phyloP scores from a whole-genome alignment of 2,797 vertebrate genomes.

The Pangasius krempfi region DNA sequence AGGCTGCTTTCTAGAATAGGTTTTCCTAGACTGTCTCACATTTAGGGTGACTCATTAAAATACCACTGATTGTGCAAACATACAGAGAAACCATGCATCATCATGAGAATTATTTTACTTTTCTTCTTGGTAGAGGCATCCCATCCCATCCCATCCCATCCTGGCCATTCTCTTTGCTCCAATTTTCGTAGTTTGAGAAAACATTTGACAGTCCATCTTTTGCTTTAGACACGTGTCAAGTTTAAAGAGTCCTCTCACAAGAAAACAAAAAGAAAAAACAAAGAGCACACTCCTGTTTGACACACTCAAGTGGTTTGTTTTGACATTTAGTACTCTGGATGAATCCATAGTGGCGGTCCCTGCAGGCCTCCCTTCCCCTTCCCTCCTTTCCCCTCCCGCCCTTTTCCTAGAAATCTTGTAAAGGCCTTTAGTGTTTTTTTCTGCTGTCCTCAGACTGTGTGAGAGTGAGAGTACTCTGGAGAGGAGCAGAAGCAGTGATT shows the following conservation, averaged over 20 bases:
- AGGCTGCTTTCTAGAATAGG: slow-evolving; percentile 1
- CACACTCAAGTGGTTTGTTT: slow-evolving; percentile 45
- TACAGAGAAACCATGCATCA: background rate
- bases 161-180: background rate
- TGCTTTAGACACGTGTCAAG: slow-evolving; percentile 26
- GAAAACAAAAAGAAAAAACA: slow-evolving; percentile 12
- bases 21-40: background rate
- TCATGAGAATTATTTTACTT: background rate
- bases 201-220: slow-evolving; percentile 13
- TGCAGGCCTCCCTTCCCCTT: background rate
- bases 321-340: slow-evolving; percentile 54
- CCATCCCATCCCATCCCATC: background rate
- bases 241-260: slow-evolving; percentile 14
- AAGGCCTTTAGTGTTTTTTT: slow-evolving; percentile 34
- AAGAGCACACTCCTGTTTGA: slow-evolving; percentile 35
- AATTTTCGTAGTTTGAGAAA: slow-evolving; percentile 28
- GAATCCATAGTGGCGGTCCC: slow-evolving; percentile 56
- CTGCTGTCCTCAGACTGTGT: slow-evolving; percentile 47
- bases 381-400: background rate
- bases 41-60: background rate
- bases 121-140: too few relatives aligned
- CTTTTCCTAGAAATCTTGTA: slow-evolving; percentile 39
- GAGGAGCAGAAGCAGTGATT: slow-evolving; percentile 59
- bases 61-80: background rate
- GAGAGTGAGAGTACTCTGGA: slow-evolving; percentile 57